A percentile compares a stretch with the other conserved stretches of the same genome.
phyloP scores from a whole-genome alignment of 2,113 vertebrate genomes.

The Pungitius pungitius region DNA sequence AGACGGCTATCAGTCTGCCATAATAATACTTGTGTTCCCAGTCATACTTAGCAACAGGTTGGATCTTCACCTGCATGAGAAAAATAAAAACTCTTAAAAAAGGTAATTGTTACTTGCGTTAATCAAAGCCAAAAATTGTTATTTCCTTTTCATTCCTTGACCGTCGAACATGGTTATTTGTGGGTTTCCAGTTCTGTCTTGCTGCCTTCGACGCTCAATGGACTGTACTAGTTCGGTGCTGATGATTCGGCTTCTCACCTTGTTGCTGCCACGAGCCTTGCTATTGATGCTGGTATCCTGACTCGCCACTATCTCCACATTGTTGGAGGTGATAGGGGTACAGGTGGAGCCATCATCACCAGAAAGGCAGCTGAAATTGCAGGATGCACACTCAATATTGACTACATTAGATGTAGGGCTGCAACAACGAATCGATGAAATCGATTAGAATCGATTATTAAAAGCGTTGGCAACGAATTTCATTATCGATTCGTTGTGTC shows the following conservation, averaged over 20 bases:
- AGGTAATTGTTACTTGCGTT: not conserved
- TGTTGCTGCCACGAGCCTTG: conserved; percentile 96
- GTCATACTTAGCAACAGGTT: conserved; percentile 96
- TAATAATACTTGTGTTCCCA: conserved; percentile 99
- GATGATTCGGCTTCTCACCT: conserved; percentile 80
- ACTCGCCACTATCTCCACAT: conserved; percentile 98
- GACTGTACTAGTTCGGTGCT: not conserved
- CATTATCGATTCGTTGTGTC: too few relatives aligned
- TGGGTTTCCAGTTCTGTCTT: not conserved
- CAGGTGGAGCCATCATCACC: conserved; percentile 93
- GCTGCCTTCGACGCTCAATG: not conserved
- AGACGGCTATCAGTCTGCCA: conserved; percentile 96
- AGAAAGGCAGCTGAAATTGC: conserved; percentile 85
- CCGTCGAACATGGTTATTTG: not conserved
- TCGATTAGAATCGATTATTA: too few relatives aligned
- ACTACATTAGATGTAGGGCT: too few relatives aligned
- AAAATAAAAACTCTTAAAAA: conserved; percentile 15
- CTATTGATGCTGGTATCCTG: conserved; percentile 96
- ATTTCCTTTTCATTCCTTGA: not conserved
- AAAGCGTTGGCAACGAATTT: too few relatives aligned
- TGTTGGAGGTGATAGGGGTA: conserved; percentile 88
- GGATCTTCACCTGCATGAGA: conserved; percentile 93
- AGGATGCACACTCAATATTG: not conserved
- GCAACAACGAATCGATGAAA: too few relatives aligned
- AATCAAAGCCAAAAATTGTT: not conserved